These are phyloP conservation scores for Botrylloides violaceus DNA, from an alignment of 23 tunicate species.

Conservation along the genomic window DNA sequence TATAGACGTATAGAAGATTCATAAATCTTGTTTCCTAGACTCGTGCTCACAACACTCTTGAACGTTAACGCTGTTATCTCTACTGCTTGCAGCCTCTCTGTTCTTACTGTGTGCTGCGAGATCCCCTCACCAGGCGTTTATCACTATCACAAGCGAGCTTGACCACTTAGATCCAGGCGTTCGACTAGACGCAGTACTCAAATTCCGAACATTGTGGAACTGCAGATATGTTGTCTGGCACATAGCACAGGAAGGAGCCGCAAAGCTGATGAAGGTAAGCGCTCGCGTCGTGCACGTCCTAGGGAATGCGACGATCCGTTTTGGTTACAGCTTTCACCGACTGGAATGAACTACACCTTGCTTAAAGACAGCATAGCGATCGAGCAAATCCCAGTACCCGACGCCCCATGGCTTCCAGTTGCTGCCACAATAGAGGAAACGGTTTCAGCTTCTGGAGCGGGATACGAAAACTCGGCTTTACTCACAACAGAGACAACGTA, in stretches of 20 bases:
- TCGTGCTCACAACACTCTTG: no score
- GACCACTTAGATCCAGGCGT: constrained; percentile 28
- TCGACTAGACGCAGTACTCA: constrained; percentile 44
- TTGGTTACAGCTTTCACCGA: background rate
- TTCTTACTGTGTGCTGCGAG: constrained; percentile 70
- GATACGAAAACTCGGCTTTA: constrained; percentile 47
- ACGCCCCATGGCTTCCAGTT: constrained; percentile 89
- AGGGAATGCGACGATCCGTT: no score
- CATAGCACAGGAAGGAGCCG: constrained; percentile 51
- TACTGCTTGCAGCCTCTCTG: constrained; percentile 41
- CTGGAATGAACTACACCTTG: constrained; percentile 21
- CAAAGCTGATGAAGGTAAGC: constrained; percentile 36
- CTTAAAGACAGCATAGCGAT: constrained; percentile 13
- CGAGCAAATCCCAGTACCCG: constrained; percentile 35
- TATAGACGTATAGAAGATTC: no score
- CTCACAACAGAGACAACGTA: constrained; percentile 80
- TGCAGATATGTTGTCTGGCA: constrained; percentile 61
- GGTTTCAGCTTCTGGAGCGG: constrained; percentile 50
- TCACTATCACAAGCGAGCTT: constrained; percentile 42
- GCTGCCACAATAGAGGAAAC: constrained; percentile 47
- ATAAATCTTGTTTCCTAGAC: no score
- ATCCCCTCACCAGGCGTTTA: constrained; percentile 38
- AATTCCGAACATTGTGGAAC: constrained; percentile 69
- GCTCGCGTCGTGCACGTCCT: no score
- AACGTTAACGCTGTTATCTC: no score